Percentiles rank a stretch among this genome's conserved stretches.
Evolutionary conservation across 2,888 invertebrate genomes (phyloP).

Genomic region (Pimpla rufipes): DNA sequence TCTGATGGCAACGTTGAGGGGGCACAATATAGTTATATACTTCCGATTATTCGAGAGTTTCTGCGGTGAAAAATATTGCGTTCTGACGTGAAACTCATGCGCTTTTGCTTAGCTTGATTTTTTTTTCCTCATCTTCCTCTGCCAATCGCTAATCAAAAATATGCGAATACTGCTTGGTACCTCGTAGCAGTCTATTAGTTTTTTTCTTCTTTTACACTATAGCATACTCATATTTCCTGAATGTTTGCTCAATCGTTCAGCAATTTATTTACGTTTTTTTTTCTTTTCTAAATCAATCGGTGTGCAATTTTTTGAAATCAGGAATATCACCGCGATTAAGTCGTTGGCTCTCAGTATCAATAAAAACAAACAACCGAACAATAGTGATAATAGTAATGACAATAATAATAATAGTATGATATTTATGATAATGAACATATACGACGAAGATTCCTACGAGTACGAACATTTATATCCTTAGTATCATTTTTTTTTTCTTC

Average conservation of each 20-base stretch:
- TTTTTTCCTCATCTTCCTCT: constrained; percentile 24
- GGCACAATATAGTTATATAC: constrained; percentile 20
- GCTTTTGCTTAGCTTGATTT: constrained; percentile 1
- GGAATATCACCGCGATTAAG: constrained; percentile 27
- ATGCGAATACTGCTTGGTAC: constrained; percentile 59
- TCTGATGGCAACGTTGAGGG: constrained; percentile 1
- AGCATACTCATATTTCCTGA: neutral
- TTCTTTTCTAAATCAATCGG: constrained; percentile 19
- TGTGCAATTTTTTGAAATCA: constrained; percentile 20
- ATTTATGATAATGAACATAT: constrained; percentile 56
- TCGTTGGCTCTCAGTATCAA: constrained; percentile 34
- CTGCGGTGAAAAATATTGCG: constrained; percentile 77
- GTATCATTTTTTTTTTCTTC: constrained; percentile 41
- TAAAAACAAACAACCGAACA: constrained; percentile 14
- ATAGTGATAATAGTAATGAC: constrained; percentile 38
- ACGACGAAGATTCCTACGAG: constrained; percentile 59
- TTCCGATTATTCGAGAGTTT: constrained; percentile 41
- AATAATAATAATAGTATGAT: constrained; percentile 48
- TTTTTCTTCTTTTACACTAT: constrained; percentile 42
- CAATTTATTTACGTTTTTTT: neutral
- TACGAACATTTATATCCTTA: constrained; percentile 68
- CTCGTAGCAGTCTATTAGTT: constrained; percentile 45
- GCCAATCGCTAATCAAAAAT: constrained; percentile 64
- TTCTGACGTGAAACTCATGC: constrained; percentile 68
- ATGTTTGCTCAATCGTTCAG: neutral